A percentile compares a stretch with the other conserved stretches of the same genome.
Evolutionary conservation across 2,113 vertebrate genomes (phyloP).

Genomic region (Gopherus flavomarginatus): DNA sequence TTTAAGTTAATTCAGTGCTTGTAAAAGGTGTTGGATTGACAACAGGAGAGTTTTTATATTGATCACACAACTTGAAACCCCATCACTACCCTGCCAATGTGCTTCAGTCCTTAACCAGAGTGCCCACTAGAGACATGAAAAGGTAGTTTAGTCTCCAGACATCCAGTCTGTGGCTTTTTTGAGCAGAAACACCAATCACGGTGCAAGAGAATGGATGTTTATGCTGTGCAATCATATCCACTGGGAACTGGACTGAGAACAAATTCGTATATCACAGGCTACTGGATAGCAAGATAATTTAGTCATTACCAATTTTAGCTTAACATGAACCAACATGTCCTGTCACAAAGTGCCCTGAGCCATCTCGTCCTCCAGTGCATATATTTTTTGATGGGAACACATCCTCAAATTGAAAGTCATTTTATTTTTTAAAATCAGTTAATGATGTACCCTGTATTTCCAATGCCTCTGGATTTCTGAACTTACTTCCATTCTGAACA

Average conservation of each 20-base stretch:
- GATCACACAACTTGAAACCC: neutral
- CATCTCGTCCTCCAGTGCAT: neutral
- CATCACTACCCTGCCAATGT: neutral
- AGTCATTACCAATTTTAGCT: neutral
- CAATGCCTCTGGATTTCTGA: neutral
- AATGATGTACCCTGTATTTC: neutral
- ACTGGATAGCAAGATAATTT: neutral
- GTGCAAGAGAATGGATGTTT: neutral
- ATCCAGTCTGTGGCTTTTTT: neutral
- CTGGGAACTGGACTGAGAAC: neutral
- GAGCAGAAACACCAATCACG: neutral
- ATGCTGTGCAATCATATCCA: neutral
- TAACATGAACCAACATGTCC: neutral
- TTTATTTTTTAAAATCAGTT: neutral
- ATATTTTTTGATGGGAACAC: neutral
- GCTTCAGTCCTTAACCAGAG: neutral
- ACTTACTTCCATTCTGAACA: conserved; percentile 94
- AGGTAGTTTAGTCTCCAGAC: neutral
- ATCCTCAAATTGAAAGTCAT: neutral
- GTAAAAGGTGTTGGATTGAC: neutral
- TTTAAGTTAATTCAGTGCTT: neutral
- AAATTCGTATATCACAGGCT: neutral
- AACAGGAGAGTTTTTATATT: neutral
- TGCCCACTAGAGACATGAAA: neutral
- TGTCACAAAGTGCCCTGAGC: neutral